Percentiles rank a stretch among this genome's conserved stretches.
Evolutionary conservation across 1,140 invertebrate genomes (phyloP).

Genomic region (Nephila pilipes): DNA sequence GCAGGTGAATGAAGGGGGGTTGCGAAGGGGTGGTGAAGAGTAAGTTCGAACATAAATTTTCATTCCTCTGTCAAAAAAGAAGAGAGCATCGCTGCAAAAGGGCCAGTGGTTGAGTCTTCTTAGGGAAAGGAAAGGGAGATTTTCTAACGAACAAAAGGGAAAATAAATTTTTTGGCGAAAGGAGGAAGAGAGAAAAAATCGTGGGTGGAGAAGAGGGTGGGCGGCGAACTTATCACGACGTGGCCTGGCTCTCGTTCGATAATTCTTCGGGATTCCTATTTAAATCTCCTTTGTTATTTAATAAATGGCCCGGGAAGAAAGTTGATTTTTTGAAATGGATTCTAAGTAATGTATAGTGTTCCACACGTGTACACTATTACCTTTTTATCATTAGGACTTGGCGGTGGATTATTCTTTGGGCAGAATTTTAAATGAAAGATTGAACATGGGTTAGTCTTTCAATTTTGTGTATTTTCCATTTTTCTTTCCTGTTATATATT

Average conservation of each 20-base stretch:
- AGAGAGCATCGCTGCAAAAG: constrained; percentile 12
- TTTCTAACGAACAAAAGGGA: constrained; percentile 10
- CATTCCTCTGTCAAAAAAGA: constrained; percentile 54
- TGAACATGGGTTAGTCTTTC: no score
- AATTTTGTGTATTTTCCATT: no score
- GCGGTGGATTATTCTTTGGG: no score
- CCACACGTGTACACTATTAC: no score
- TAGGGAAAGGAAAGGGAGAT: background rate
- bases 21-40: background rate
- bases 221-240: constrained; percentile 32
- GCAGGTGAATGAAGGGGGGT: background rate
- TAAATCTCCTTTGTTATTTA: constrained; percentile 53
- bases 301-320: constrained; percentile 42
- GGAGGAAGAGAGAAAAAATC: constrained; percentile 1
- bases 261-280: constrained; percentile 57
- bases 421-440: no score
- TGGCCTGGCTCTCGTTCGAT: constrained; percentile 15
- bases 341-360: background rate
- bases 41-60: constrained; percentile 69
- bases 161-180: background rate
- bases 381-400: no score
- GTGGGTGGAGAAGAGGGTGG: background rate
- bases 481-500: no score
- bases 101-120: background rate
- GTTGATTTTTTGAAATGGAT: constrained; percentile 22